Base-by-base conservation (phyloP, 1,140 invertebrate species). In the Samia ricini region DNA sequence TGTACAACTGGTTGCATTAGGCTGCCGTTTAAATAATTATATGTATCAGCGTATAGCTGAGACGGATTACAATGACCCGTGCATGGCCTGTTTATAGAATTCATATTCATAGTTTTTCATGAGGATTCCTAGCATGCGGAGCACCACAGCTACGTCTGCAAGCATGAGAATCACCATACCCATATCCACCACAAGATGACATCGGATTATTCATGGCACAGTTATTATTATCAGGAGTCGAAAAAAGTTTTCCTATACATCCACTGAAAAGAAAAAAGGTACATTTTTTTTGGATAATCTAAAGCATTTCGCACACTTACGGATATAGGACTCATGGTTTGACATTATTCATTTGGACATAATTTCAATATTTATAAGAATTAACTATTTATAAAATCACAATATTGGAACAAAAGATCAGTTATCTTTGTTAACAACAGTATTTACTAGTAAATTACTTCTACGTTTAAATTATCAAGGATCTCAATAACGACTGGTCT, bases 211-310 rank as follows among this genome's bases (percentile, higher is more conserved):
- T 36, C n/a, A 20, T 52, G 19, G 29, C 29, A 24, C 42, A 20
- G 19, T 58, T 60, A 10, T 49, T 59, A 71, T 77, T 71, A 18
- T 56, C 63, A 15, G 69, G 52, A 59, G 77, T 71, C n/a, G 75
- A 72, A 66, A 90, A 90, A 42, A 90, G 49, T 60, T 85, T 90
- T 29, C 81, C 85, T 79, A 90, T 84, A 67, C 88, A 90, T n/a
- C 88, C 88, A 69, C 88, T 90, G 75, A 23, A 85, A 83, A 49
- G n/a, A 29, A 58, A 57, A 24, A 22, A 56, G n/a, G n/a, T n/a
- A n/a, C n/a, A n/a, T n/a, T n/a, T n/a, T n/a, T n/a, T n/a, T n/a
- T n/a, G n/a, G n/a, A n/a, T n/a, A n/a, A n/a, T n/a, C n/a, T n/a
- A n/a, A n/a, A n/a, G n/a, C n/a, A n/a, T n/a, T n/a, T 24, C 56